Base-by-base conservation (phyloP, 2,113 vertebrate species). In the Callipepla squamata region DNA sequence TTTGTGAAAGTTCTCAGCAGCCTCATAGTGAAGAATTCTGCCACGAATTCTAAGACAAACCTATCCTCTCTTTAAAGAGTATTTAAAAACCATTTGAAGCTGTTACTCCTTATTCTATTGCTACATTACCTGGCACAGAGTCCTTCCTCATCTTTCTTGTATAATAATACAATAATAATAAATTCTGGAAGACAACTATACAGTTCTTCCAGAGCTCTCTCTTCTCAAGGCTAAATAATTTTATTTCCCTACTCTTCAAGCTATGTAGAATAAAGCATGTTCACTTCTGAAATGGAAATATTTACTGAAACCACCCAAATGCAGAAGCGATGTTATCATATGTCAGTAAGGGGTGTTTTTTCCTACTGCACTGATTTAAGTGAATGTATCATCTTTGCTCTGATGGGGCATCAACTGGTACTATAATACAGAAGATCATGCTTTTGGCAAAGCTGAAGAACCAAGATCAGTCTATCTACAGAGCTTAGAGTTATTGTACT, bases 251-350 rank as follows among this genome's bases (percentile, higher is more conserved):
- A 47, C 32, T 28, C 72, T 70, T 88, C 25, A 88, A 47, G 23
- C 20, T 77, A 28, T 3, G 9, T 28, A 50, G 53, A 87, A 44
- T 22, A 38, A 1, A 25, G 7, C 0, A 0, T 61, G 6, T 21
- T 80, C 17, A 26, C 14, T 80, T 66, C 67, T 78, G 38, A 85
- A 87, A 90, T 50, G 13, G 28, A 85, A 83, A 74, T 83, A 58
- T 2, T 21, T 25, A 1, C 30, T 59, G 55, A 91, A 94, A 67
- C 4, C 4, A 42, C 0, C 0, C 70, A 17, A 67, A 4, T 85
- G 32, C 15, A 85, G 57, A 80, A 70, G 36, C 13, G 85, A 38
- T 7, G 10, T 63, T 34, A 77, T 20, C 32, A 44, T 45, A 50
- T 38, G 32, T 51, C 3, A 1, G 30, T 34, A 59, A 21, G 20